Base-by-base conservation (phyloP, 2,113 vertebrate genomes). In the Brachyhypopomus occidentalis region DNA sequence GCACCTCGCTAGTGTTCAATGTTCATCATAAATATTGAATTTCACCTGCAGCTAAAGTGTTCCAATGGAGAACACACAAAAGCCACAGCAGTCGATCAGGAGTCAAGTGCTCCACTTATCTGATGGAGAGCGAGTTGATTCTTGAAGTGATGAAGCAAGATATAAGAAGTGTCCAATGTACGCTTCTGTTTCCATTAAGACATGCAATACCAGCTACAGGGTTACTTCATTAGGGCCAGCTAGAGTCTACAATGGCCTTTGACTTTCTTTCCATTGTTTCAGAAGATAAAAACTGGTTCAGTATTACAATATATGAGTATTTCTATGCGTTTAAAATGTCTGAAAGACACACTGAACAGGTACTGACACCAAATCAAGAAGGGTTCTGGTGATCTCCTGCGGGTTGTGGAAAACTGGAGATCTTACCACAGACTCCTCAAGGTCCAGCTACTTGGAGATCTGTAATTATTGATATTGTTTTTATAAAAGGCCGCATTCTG, bases 21-120 rank as follows among this genome's bases (percentile, higher is more conserved):
- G 12, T 56, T 66, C 12, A 17, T 77, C 82, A 84, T 84, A 60
- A 84, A 86, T 84, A 86, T 86, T 86, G 77, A 78, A 83, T 84
- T 76, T 62, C 75, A 81, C 79, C 75, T 79, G 77, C 82, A 67
- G 71, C 75, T 76, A 72, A 84, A 79, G 59, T 81, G 81, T 64
- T 69, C 74, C 82, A 84, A 22, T 20, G 55, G 41, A 67, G 14
- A 64, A 77, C 78, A 41, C 62, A 86, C 82, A 84, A 78, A 86
- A 79, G 76, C 79, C 82, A 82, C 60, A 38, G 60, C 78, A 78
- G 78, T 83, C 75, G 45, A 62, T 80, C 80, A 83, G 81, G 80
- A 81, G 79, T 86, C 82, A 84, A 79, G 76, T 86, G 82, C 74
- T 71, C 38, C 20, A 27, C 36, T 12, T 84, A 84, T 86, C 85